These are phyloP conservation scores for Heterotis niloticus DNA, from an alignment of 2,113 vertebrate genomes.

Conservation along the genomic window DNA sequence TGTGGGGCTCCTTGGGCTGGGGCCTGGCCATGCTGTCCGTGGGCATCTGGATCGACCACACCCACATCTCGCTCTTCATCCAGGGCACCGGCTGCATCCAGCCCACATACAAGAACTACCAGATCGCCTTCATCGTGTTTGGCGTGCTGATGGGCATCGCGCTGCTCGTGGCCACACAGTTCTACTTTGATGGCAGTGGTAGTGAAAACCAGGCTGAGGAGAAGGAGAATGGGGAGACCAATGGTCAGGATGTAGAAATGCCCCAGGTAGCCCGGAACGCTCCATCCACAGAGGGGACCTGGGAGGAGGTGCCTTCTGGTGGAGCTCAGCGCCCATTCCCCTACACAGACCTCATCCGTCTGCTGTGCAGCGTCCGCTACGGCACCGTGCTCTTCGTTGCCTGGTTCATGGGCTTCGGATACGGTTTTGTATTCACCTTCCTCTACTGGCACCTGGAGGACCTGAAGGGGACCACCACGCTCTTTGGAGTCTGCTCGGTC, in stretches of 20 bases:
- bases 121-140: conserved; percentile 89
- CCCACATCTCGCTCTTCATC: conserved; percentile 60
- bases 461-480: conserved; percentile 85
- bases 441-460: conserved; percentile 97
- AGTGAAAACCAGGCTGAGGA: conserved; percentile 53
- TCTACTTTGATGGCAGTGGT: conserved; percentile 72
- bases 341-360: conserved; percentile 78
- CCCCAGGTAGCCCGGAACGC: conserved; percentile 61
- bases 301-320: conserved; percentile 47
- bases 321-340: conserved; percentile 57
- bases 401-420: conserved; percentile 98
- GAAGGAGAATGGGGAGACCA: conserved; percentile 47
- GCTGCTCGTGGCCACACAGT: conserved; percentile 86
- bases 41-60: conserved; percentile 93
- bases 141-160: conserved; percentile 89
- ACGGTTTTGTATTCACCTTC: conserved; percentile 96
- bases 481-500: conserved; percentile 92
- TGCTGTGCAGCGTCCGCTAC: conserved; percentile 88
- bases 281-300: conserved; percentile 47
- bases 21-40: conserved; percentile 91
- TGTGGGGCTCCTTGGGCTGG: conserved; percentile 99
- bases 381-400: conserved; percentile 91
- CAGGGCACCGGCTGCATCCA: conserved; percentile 71
- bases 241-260: conserved; percentile 61
- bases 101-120: conserved; percentile 85